Evolutionary conservation across 1,140 invertebrate species (phyloP).

Genomic region (Glossosoma conforme): DNA sequence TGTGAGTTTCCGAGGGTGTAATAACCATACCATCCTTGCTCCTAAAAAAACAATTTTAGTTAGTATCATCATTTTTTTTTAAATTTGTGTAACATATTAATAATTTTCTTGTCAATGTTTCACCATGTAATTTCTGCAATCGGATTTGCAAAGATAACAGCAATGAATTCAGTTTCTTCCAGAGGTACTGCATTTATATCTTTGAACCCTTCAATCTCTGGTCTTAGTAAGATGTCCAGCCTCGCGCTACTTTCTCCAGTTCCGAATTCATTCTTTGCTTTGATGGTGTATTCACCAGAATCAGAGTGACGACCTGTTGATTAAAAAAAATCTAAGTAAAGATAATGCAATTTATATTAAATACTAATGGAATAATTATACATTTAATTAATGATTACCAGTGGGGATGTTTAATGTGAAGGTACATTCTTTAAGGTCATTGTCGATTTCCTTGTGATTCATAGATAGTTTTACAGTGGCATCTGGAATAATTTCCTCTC

Average conservation of each 20-base stretch:
- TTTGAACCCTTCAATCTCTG: slow-evolving; percentile 68
- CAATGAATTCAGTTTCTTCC: slow-evolving; percentile 65
- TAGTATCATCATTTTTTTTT: slow-evolving; percentile 2
- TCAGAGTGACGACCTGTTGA: slow-evolving; percentile 60
- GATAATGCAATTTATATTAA: slow-evolving; percentile 1
- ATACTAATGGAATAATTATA: slow-evolving; percentile 7
- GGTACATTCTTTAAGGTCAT: slow-evolving; percentile 70
- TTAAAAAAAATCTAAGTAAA: slow-evolving; percentile 2
- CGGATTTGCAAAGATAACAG: slow-evolving; percentile 70
- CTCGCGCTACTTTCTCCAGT: slow-evolving; percentile 62
- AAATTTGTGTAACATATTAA: background rate
- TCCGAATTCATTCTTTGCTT: slow-evolving; percentile 73
- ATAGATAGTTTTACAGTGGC: slow-evolving; percentile 47
- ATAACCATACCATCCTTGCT: slow-evolving; percentile 59
- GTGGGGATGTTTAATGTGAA: slow-evolving; percentile 64
- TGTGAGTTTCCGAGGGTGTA: slow-evolving; percentile 52
- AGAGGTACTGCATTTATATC: slow-evolving; percentile 68
- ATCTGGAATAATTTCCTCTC: slow-evolving; percentile 42
- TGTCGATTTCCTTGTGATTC: slow-evolving; percentile 60
- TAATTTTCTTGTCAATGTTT: slow-evolving; percentile 7
- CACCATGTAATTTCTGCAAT: slow-evolving; percentile 72
- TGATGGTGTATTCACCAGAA: slow-evolving; percentile 75
- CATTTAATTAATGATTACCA: slow-evolving; percentile 38
- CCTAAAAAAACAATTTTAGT: slow-evolving; percentile 38
- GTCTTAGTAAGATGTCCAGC: slow-evolving; percentile 68